Evolutionary conservation across 2,888 invertebrate genomes (phyloP), one percentile per base, ranked within the genome.

Genomic region (Syrista parreyssii): DNA sequence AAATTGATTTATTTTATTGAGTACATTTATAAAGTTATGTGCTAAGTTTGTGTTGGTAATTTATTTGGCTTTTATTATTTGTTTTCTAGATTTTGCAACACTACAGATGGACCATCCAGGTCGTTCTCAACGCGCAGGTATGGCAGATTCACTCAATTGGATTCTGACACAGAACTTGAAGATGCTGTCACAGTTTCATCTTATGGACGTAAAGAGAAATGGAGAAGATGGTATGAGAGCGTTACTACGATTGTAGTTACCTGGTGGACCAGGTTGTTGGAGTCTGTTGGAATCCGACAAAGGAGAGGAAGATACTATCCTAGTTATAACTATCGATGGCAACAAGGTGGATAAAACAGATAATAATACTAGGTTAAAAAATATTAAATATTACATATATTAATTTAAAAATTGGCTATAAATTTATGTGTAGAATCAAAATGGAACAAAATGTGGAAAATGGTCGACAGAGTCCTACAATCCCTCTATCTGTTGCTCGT

Each of bases 161-260:
- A 91, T 79, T 90, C 89, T 4, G 89, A 90, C 75, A 82, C 85
- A 12, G 90, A 90, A 74, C 81, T 87, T 30, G 88, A 90, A 68
- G 88, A 89, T 32, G 84, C 83, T 3, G 71, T 83, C 9, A 69
- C 78, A 12, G 30, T 73, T 11, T 80, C 83, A 23, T 74, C 76
- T 9, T 74, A 77, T 6, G 83, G 77, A 69, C 79, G 80, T 23
- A 82, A 75, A 73, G 79, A 84, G 68, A 80, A 79, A 76, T 84
- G 83, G 85, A 85, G 75, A 71, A 81, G 80, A 75, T 84, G 82
- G 81, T 82, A 84, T 23, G 79, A 77, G 35, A 86, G 75, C 77
- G 74, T 86, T 34, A 78, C 77, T 73, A 83, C 79, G 12, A 77
- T 86, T 4, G 68, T 88, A 30, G 79, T 80, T 3, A 77, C 81